Evolutionary conservation across 2,888 invertebrate species (phyloP).

Genomic region (Dysmachus trigonus): DNA sequence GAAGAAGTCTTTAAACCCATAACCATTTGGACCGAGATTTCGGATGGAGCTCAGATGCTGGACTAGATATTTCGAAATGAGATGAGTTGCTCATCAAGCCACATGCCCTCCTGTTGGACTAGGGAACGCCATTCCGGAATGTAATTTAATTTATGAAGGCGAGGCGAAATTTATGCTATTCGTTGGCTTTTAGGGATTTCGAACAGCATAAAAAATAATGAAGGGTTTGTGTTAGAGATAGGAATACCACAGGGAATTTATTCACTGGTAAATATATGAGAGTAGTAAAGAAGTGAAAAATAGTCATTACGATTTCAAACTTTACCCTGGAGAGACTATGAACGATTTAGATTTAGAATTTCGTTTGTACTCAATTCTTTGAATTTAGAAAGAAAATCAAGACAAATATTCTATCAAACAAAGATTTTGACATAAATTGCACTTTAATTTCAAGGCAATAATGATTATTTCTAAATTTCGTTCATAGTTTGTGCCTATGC

Average conservation of each 20-base stretch:
- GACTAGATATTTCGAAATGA: not conserved
- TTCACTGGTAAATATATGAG: not conserved
- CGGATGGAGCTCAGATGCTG: not conserved
- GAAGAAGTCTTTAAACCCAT: slow-evolving; percentile 32
- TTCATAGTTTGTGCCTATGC: too few relatives aligned
- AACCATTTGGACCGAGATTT: not conserved
- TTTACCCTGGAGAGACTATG: too few relatives aligned
- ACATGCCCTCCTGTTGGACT: not conserved
- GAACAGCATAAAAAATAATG: not conserved
- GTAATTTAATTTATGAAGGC: not conserved
- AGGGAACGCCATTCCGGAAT: not conserved
- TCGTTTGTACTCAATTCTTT: too few relatives aligned
- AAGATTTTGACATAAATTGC: too few relatives aligned
- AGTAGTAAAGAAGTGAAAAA: not conserved
- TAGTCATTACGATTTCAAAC: not conserved
- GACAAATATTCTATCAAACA: too few relatives aligned
- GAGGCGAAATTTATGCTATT: not conserved
- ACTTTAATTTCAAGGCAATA: too few relatives aligned
- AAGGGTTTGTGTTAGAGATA: not conserved
- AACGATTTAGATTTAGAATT: too few relatives aligned
- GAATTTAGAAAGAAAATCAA: too few relatives aligned
- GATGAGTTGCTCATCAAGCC: not conserved
- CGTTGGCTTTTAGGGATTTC: not conserved
- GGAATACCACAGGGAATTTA: not conserved
- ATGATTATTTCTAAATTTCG: too few relatives aligned